Evolutionary conservation across 1,140 invertebrate species (phyloP).

Genomic region (Bicyclus anynana): DNA sequence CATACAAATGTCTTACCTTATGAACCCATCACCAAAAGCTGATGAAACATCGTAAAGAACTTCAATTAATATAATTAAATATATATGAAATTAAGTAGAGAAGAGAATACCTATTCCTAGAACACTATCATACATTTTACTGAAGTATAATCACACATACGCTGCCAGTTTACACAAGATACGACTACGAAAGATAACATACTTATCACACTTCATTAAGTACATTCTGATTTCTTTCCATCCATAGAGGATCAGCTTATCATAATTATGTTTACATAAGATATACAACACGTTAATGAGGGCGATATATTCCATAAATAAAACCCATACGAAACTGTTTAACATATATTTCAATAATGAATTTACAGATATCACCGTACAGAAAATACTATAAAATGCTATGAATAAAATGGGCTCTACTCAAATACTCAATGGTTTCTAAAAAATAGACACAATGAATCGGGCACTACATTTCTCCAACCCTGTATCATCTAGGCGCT

Average conservation of each 20-base stretch:
- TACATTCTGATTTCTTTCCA: conserved; percentile 24
- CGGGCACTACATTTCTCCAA: conserved; percentile 29
- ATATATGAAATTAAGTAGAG: conserved; percentile 8
- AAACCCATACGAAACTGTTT: conserved; percentile 70
- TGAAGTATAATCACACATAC: conserved; percentile 51
- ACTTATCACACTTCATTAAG: conserved; percentile 35
- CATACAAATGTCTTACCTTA: conserved; percentile 54
- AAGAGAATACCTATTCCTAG: conserved; percentile 27
- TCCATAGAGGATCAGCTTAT: conserved; percentile 9
- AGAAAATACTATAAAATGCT: conserved; percentile 40
- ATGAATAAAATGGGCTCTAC: conserved; percentile 27
- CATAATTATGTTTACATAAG: conserved; percentile 15
- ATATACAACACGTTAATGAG: conserved; percentile 29
- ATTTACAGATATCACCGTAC: conserved; percentile 69
- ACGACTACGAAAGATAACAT: conserved; percentile 46
- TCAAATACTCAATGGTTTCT: conserved; percentile 15
- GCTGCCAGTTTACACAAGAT: conserved; percentile 54
- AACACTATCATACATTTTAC: conserved; percentile 35
- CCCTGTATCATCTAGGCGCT: conserved; percentile 28
- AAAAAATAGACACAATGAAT: conserved; percentile 21
- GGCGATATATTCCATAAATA: conserved; percentile 59
- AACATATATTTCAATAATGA: conserved; percentile 75
- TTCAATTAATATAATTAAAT: conserved; percentile 16
- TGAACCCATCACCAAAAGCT: conserved; percentile 66
- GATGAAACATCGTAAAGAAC: conserved; percentile 43